A percentile compares a stretch with the other conserved stretches of the same genome.
phyloP scores from a whole-genome alignment of 2,888 invertebrate species.

The Chrysina gloriosa region DNA sequence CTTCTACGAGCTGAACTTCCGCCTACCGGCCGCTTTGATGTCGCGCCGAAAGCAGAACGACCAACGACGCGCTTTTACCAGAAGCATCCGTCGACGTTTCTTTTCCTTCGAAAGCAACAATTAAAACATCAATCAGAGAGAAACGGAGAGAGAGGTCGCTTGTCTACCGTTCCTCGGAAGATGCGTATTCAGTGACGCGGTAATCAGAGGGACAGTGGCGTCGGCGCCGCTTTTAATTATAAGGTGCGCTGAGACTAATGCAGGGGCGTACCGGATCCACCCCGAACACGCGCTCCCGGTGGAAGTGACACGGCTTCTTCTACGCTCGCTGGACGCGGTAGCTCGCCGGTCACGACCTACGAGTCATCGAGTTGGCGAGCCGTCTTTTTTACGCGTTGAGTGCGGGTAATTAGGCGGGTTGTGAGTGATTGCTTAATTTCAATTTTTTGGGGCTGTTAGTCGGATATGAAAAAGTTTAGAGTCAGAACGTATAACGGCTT shows the following conservation, averaged over 20 bases:
- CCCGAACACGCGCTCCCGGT: constrained; percentile 51
- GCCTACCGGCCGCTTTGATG: constrained; percentile 27
- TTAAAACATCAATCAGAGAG: constrained; percentile 43
- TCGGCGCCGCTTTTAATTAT: constrained; percentile 50
- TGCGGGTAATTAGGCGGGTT: constrained; percentile 44
- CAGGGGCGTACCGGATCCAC: constrained; percentile 50
- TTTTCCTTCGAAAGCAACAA: constrained; percentile 35
- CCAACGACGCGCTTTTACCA: background rate
- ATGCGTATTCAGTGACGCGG: background rate
- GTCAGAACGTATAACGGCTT: too few relatives aligned
- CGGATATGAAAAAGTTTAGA: too few relatives aligned
- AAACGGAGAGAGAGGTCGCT: constrained; percentile 11
- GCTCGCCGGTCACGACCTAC: constrained; percentile 46
- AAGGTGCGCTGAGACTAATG: constrained; percentile 50
- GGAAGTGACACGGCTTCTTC: constrained; percentile 47
- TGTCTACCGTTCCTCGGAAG: background rate
- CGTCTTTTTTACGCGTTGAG: constrained; percentile 35
- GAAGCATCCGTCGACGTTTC: background rate
- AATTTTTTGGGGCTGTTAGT: too few relatives aligned
- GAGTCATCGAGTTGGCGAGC: constrained; percentile 44
- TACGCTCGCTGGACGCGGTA: constrained; percentile 40
- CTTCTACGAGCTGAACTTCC: constrained; percentile 14
- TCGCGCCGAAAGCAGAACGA: background rate
- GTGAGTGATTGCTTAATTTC: constrained; percentile 41
- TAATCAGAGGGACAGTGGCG: constrained; percentile 45